Evolutionary conservation across 2,888 invertebrate species (phyloP).

Genomic region (Parnassius apollo): DNA sequence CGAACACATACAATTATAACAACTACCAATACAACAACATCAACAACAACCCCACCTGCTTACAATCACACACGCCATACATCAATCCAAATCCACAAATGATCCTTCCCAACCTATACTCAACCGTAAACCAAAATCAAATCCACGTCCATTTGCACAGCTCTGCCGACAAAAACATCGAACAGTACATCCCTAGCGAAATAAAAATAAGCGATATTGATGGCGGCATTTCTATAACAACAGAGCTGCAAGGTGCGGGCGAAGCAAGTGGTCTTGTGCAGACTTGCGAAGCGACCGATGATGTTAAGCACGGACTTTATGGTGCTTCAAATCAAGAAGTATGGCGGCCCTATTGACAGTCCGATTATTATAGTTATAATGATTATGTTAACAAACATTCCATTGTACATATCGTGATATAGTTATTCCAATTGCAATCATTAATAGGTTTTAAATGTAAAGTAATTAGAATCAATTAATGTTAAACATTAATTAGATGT

Average conservation of each 20-base stretch:
- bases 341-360: constrained; percentile 89
- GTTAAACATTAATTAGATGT: constrained; percentile 74
- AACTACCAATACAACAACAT: constrained; percentile 86
- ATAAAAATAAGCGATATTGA: constrained; percentile 83
- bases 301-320: constrained; percentile 73
- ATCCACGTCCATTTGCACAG: constrained; percentile 91
- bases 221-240: constrained; percentile 80
- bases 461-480: constrained; percentile 58
- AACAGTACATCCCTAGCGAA: constrained; percentile 83
- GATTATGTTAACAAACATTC: constrained; percentile 47
- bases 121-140: constrained; percentile 93
- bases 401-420: constrained; percentile 78
- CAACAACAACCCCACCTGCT: constrained; percentile 75
- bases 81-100: constrained; percentile 84
- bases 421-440: constrained; percentile 41
- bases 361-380: constrained; percentile 37
- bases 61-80: constrained; percentile 82
- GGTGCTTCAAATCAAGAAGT: constrained; percentile 77
- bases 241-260: constrained; percentile 69
- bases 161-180: constrained; percentile 83
- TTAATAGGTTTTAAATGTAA: constrained; percentile 40
- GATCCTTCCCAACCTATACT: constrained; percentile 90
- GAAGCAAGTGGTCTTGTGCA: constrained; percentile 74
- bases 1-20: constrained; percentile 85
- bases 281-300: constrained; percentile 76